Evolutionary conservation across 2,888 invertebrate species (phyloP).

Genomic region (Ophonus ardosiacus): DNA sequence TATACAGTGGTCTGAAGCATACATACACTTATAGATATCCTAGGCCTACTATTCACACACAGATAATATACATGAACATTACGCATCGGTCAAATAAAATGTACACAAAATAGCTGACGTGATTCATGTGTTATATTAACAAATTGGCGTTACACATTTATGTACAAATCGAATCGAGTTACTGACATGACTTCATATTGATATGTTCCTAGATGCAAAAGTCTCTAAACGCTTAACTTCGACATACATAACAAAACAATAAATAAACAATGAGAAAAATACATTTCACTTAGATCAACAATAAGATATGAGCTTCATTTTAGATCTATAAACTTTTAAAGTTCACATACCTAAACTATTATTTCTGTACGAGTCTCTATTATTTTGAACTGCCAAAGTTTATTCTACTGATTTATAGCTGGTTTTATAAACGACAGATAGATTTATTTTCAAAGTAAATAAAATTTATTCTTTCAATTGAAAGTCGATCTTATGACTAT

Average conservation of each 20-base stretch:
- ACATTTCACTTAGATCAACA: neutral
- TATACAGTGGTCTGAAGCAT: constrained; percentile 63
- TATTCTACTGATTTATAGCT: no score
- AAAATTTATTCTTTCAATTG: no score
- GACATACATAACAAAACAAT: constrained; percentile 44
- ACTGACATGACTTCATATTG: constrained; percentile 27
- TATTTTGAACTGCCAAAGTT: no score
- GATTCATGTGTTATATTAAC: constrained; percentile 52
- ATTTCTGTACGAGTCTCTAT: no score
- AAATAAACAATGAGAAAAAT: constrained; percentile 29
- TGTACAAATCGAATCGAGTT: constrained; percentile 45
- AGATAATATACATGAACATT: constrained; percentile 56
- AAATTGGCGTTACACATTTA: constrained; percentile 54
- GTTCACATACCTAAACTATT: no score
- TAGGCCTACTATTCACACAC: constrained; percentile 64
- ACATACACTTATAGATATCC: constrained; percentile 63
- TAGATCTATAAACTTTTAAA: no score
- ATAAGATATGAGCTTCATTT: neutral
- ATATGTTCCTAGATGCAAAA: constrained; percentile 51
- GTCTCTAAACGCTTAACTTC: constrained; percentile 12
- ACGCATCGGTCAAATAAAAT: constrained; percentile 46
- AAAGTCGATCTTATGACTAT: no score
- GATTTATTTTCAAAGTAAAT: no score
- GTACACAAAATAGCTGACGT: constrained; percentile 35
- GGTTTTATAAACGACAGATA: no score